A percentile compares a stretch with the other conserved stretches of the same genome.
Conservation (phyloP, 2,888 invertebrate species). For the Drosophila anomalata region DNA sequence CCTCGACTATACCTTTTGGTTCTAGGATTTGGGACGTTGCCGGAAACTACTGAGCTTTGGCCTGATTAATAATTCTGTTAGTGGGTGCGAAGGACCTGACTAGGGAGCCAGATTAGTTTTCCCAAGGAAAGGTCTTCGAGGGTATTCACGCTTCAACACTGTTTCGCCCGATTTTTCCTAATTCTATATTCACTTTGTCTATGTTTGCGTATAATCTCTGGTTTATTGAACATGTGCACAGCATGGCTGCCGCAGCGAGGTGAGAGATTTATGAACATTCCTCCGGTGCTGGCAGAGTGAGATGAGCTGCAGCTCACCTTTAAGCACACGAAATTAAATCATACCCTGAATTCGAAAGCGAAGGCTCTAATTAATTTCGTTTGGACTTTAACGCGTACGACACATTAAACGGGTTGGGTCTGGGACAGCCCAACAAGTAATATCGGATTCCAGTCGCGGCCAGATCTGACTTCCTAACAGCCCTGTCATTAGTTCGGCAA, state of each 20-base stretch:
- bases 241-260: conserved; percentile 25
- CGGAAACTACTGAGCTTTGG: neutral
- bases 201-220: conserved; percentile 47
- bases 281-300: conserved; percentile 3
- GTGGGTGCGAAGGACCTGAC: conserved; percentile 15
- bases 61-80: conserved; percentile 10
- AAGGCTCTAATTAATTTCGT: conserved; percentile 48
- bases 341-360: neutral
- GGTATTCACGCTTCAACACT: conserved; percentile 25
- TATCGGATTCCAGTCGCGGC: conserved; percentile 74
- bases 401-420: neutral
- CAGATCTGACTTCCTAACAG: conserved; percentile 70
- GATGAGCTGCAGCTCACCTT: conserved; percentile 32
- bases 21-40: neutral
- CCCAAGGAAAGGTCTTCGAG: conserved; percentile 15
- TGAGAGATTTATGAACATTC: conserved; percentile 38
- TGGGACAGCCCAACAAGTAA: conserved; percentile 18
- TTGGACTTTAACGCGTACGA: conserved; percentile 34
- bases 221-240: conserved; percentile 48
- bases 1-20: neutral
- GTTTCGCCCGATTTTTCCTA: conserved; percentile 13
- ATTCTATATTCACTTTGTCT: conserved; percentile 47
- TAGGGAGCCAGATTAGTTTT: conserved; percentile 20
- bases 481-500: conserved; percentile 62
- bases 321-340: conserved; percentile 30